Conservation (phyloP, 1,140 invertebrate species). For the Tribolium castaneum region DNA sequence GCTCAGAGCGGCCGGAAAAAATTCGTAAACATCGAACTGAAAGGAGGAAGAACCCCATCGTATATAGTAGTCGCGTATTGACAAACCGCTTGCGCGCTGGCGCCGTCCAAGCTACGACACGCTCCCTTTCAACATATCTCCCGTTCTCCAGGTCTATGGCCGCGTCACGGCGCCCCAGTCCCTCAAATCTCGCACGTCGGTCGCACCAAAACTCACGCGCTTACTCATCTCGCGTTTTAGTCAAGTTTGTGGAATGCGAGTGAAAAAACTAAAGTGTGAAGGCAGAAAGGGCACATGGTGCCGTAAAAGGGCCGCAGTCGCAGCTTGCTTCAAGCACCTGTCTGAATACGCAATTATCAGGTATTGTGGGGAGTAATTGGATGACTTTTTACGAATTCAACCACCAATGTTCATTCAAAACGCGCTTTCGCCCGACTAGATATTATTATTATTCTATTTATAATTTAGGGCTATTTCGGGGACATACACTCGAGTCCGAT, state of each 20-base stretch:
- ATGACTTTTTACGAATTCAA: not conserved
- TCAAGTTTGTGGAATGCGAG: not conserved
- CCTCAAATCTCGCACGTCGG: slow-evolving; percentile 11
- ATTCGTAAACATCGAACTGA: not conserved
- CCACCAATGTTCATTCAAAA: not conserved
- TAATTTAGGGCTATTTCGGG: no score
- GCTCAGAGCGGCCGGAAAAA: not conserved
- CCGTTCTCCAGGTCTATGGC: slow-evolving; percentile 5
- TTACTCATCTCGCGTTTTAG: slow-evolving; percentile 44
- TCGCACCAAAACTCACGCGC: slow-evolving; percentile 39
- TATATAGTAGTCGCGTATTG: slow-evolving; percentile 44
- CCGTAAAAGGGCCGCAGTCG: not conserved
- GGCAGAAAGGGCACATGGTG: not conserved
- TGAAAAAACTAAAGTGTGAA: not conserved
- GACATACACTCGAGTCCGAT: no score
- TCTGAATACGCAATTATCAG: not conserved
- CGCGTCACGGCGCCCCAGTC: slow-evolving; percentile 38
- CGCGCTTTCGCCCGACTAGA: no score
- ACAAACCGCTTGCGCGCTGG: slow-evolving; percentile 44
- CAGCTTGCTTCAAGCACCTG: not conserved
- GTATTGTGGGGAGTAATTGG: not conserved
- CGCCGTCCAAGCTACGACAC: slow-evolving; percentile 39
- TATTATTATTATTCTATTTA: no score
- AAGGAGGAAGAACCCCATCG: slow-evolving; percentile 14
- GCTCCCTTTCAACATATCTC: slow-evolving; percentile 37